These are phyloP conservation scores for Caenorhabditis becei DNA, from an alignment of 2,888 invertebrate genomes.

Conservation along the genomic window DNA sequence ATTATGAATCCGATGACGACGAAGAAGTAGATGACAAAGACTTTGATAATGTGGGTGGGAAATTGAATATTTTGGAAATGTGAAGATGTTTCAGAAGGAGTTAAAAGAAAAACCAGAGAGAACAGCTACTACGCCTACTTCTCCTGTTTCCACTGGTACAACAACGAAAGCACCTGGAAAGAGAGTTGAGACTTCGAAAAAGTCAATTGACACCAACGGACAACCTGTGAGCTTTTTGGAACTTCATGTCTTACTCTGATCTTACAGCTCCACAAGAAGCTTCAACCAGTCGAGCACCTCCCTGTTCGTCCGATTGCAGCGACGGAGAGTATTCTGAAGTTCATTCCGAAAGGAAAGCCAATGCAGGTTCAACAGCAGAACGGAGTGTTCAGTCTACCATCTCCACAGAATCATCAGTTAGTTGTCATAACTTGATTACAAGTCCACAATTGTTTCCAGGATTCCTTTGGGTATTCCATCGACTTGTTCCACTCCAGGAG, in stretches of 20 bases:
- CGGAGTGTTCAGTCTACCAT: slow-evolving; percentile 47
- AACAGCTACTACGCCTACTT: background rate
- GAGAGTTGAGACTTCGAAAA: slow-evolving; percentile 37
- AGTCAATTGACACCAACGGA: slow-evolving; percentile 50
- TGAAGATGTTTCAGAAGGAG: slow-evolving; percentile 35
- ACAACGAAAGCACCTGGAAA: slow-evolving; percentile 23
- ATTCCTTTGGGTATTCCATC: slow-evolving; percentile 62
- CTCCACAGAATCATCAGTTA: slow-evolving; percentile 36
- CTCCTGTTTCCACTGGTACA: too few relatives aligned
- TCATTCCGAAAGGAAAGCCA: slow-evolving; percentile 51
- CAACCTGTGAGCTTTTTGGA: slow-evolving; percentile 10
- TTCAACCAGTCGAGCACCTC: slow-evolving; percentile 39
- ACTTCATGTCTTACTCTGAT: background rate
- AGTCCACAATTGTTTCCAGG: background rate
- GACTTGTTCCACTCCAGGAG: slow-evolving; percentile 66
- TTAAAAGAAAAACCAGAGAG: background rate
- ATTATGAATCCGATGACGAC: slow-evolving; percentile 70
- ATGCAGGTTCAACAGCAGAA: slow-evolving; percentile 51
- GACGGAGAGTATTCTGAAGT: slow-evolving; percentile 37
- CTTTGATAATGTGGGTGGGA: slow-evolving; percentile 24
- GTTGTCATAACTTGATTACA: background rate
- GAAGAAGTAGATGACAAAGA: slow-evolving; percentile 61
- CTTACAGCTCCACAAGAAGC: slow-evolving; percentile 23
- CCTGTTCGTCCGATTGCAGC: slow-evolving; percentile 42
- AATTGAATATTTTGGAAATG: too few relatives aligned